Percentiles rank a stretch among this genome's conserved stretches.
These are phyloP conservation scores for Athalia rosae DNA, from an alignment of 2,888 invertebrate species.

Conservation along the genomic window DNA sequence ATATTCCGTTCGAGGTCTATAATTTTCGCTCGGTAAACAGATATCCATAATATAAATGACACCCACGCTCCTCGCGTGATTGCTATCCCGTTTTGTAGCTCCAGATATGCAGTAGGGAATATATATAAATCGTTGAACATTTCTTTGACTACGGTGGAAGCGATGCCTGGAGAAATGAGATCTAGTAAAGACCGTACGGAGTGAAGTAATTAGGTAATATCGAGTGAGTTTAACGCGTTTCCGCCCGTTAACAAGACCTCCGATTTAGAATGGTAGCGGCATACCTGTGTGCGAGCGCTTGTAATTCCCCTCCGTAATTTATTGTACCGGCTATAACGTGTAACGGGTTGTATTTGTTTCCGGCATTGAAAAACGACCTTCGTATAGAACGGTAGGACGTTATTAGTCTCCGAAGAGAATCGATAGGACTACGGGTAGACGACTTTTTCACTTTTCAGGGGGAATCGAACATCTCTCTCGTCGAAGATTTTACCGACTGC, in stretches of 20 bases:
- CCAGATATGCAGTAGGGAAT: no score
- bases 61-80: no score
- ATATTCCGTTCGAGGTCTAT: no score
- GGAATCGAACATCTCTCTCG: background rate
- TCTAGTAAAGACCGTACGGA: no score
- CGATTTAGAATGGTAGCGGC: constrained; percentile 1
- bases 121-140: no score
- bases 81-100: no score
- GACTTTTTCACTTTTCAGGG: constrained; percentile 16
- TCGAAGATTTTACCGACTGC: background rate
- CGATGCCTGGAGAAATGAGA: no score
- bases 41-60: no score
- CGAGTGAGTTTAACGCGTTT: constrained; percentile 5
- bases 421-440: constrained; percentile 30
- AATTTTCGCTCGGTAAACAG: no score
- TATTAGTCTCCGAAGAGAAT: constrained; percentile 41
- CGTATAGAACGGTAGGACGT: constrained; percentile 31
- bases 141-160: no score
- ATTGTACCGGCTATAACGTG: background rate
- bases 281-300: no score
- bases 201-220: constrained; percentile 19
- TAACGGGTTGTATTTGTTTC: background rate
- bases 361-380: constrained; percentile 32
- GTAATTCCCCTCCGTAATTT: no score
- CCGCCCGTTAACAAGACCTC: background rate